Evolutionary conservation across 2,888 invertebrate species (phyloP).

Genomic region (Tanytarsus gracilentus): DNA sequence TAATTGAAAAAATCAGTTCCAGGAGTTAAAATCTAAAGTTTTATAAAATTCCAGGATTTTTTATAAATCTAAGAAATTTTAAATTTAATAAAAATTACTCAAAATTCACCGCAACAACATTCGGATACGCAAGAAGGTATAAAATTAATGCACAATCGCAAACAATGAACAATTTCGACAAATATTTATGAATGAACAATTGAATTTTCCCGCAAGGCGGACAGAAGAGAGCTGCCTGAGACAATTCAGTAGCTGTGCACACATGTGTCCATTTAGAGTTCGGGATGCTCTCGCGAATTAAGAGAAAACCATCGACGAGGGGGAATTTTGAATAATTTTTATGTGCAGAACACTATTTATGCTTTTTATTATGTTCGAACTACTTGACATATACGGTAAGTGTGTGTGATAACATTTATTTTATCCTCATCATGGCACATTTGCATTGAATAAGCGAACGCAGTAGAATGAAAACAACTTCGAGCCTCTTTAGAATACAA

Average conservation of each 20-base stretch:
- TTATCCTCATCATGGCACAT: no score
- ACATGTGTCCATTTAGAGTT: neutral
- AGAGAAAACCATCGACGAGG: conserved; percentile 27
- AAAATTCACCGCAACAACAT: neutral
- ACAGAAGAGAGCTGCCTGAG: neutral
- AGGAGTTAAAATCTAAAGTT: no score
- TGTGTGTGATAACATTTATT: conserved; percentile 28
- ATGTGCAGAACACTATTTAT: conserved; percentile 22
- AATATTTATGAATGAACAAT: conserved; percentile 28
- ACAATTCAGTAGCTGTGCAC: neutral
- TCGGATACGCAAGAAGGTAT: no score
- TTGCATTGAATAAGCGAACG: conserved; percentile 28
- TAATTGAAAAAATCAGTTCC: neutral
- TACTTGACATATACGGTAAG: conserved; percentile 16
- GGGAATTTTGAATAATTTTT: conserved; percentile 26
- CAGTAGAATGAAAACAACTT: no score
- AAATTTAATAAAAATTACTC: no score
- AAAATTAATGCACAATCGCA: conserved; percentile 9
- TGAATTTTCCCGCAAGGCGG: conserved; percentile 1
- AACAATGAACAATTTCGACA: conserved; percentile 25
- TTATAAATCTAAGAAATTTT: no score
- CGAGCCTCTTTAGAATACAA: no score
- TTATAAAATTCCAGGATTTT: no score
- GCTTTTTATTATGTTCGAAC: conserved; percentile 28
- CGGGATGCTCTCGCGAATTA: conserved; percentile 13